Evolutionary conservation across 2,888 invertebrate species (phyloP).

Genomic region (Synergus gifuensis): DNA sequence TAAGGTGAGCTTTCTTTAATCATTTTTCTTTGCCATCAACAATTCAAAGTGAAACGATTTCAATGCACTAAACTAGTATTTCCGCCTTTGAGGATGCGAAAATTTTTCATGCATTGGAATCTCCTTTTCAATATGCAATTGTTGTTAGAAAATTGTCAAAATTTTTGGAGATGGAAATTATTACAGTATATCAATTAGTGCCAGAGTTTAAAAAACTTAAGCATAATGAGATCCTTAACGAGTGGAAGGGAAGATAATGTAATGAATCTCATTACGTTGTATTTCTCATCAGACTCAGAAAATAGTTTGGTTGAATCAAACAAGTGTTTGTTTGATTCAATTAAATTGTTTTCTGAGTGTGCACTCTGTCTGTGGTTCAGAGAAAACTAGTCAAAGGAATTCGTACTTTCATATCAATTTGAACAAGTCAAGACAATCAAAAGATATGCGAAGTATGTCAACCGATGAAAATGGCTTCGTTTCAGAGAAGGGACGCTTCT

Average conservation of each 20-base stretch:
- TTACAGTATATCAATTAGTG: too few species aligned
- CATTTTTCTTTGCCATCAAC: constrained; percentile 49
- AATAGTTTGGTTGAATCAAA: too few species aligned
- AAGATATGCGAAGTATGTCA: constrained; percentile 41
- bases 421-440: constrained; percentile 13
- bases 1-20: constrained; percentile 56
- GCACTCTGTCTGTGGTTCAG: background rate
- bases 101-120: background rate
- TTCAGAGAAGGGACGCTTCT: constrained; percentile 46
- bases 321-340: too few species aligned
- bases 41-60: constrained; percentile 28
- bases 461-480: constrained; percentile 48
- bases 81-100: background rate
- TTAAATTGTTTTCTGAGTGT: too few species aligned
- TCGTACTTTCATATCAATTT: constrained; percentile 23
- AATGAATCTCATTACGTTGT: too few species aligned
- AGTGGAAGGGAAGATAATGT: too few species aligned
- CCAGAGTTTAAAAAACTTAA: too few species aligned
- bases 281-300: too few species aligned
- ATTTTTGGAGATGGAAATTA: too few species aligned
- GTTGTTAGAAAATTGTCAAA: background rate
- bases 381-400: constrained; percentile 12
- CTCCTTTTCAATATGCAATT: background rate
- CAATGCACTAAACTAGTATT: constrained; percentile 10
- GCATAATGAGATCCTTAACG: too few species aligned